Conservation (phyloP, 2,888 invertebrate genomes). For the Hesperia comma region DNA sequence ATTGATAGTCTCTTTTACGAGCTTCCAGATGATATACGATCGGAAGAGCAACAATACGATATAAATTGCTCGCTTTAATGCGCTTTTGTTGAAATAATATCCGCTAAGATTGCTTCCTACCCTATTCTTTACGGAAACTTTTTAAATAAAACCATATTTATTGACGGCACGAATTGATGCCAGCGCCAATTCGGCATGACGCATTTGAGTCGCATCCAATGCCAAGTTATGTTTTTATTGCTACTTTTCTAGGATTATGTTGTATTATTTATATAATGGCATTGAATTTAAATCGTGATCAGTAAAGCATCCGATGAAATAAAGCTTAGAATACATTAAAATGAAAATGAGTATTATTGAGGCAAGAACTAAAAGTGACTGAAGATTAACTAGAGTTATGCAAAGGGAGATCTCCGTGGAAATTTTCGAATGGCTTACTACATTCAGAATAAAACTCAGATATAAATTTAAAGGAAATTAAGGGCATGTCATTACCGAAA, state of each 20-base stretch:
- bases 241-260: constrained; percentile 6
- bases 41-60: constrained; percentile 44
- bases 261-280: not conserved
- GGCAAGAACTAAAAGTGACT: too few species aligned
- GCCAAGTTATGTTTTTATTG: constrained; percentile 36
- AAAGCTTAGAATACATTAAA: too few species aligned
- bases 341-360: too few species aligned
- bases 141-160: constrained; percentile 46
- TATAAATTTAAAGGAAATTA: not conserved
- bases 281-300: not conserved
- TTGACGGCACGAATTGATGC: constrained; percentile 42
- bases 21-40: constrained; percentile 31
- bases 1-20: constrained; percentile 51
- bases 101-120: constrained; percentile 41
- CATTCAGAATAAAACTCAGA: too few species aligned
- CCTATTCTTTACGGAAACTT: constrained; percentile 43
- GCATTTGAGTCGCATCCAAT: constrained; percentile 28
- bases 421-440: too few species aligned
- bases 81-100: constrained; percentile 50
- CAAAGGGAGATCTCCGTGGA: too few species aligned
- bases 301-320: too few species aligned
- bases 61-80: constrained; percentile 53
- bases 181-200: constrained; percentile 38
- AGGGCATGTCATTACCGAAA: too few species aligned
- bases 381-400: too few species aligned